These are phyloP conservation scores for Drosophila nigrodunni DNA, from an alignment of 1,140 invertebrate species.

Conservation along the genomic window DNA sequence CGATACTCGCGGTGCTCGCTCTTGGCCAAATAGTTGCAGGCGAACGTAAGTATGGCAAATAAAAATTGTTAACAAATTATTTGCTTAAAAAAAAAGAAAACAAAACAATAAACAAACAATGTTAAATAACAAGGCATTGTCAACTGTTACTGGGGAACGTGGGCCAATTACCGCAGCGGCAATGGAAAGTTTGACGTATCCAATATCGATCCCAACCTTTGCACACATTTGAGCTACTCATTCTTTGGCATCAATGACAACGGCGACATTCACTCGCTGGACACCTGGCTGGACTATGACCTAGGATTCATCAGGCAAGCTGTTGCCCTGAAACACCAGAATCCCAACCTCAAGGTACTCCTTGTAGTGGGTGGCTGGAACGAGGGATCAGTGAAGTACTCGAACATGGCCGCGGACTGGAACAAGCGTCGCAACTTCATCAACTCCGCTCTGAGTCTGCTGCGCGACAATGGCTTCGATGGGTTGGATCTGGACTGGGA, in stretches of 20 bases:
- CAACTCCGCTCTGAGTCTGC: slow-evolving; percentile 86
- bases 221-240: slow-evolving; percentile 90
- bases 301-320: slow-evolving; percentile 85
- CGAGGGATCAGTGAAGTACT: slow-evolving; percentile 89
- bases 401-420: slow-evolving; percentile 85
- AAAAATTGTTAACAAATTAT: no score
- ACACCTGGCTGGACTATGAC: slow-evolving; percentile 69
- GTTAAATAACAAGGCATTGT: slow-evolving; percentile 85
- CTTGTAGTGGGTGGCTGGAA: slow-evolving; percentile 92
- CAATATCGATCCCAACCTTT: slow-evolving; percentile 88
- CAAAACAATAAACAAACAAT: slow-evolving; percentile 31
- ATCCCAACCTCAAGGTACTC: slow-evolving; percentile 88
- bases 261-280: slow-evolving; percentile 82
- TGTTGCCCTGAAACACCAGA: slow-evolving; percentile 86
- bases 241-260: slow-evolving; percentile 88
- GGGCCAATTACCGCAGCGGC: slow-evolving; percentile 89
- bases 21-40: slow-evolving; percentile 46
- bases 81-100: slow-evolving; percentile 16
- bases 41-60: slow-evolving; percentile 54
- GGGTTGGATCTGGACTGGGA: slow-evolving; percentile 94
- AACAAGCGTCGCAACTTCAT: slow-evolving; percentile 87
- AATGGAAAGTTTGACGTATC: slow-evolving; percentile 88
- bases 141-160: slow-evolving; percentile 90
- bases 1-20: slow-evolving; percentile 47
- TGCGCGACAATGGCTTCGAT: slow-evolving; percentile 89